phyloP scores from a whole-genome alignment of 2,113 vertebrate species.

The Equus przewalskii region DNA sequence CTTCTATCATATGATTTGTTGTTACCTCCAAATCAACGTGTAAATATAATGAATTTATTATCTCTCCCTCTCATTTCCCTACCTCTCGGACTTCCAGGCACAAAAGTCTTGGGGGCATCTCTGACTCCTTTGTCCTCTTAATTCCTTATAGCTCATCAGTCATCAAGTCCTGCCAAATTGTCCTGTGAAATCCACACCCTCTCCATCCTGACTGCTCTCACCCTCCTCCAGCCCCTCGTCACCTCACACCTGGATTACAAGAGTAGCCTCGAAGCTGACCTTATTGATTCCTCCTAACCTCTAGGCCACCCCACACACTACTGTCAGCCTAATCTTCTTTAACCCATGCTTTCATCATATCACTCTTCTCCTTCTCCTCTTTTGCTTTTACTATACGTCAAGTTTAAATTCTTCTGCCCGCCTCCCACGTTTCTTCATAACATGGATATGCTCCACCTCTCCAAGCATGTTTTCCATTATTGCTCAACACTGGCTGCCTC shows the following conservation, averaged over 20 bases:
- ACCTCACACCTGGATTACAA: conserved; percentile 24
- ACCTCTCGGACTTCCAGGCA: neutral
- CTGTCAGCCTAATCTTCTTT: neutral
- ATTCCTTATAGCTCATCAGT: conserved; percentile 4
- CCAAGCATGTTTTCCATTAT: neutral
- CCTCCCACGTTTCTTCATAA: neutral
- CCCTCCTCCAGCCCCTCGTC: neutral
- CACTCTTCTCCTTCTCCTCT: neutral
- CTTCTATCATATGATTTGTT: neutral
- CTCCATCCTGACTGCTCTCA: neutral
- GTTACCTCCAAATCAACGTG: neutral
- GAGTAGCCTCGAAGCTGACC: neutral
- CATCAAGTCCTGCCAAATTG: conserved; percentile 15
- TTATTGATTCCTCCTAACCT: neutral
- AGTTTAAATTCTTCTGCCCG: neutral
- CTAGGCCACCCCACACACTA: neutral
- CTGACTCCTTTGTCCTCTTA: conserved; percentile 21
- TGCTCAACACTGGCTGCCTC: neutral
- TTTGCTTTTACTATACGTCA: neutral
- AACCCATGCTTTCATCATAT: neutral
- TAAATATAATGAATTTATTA: neutral
- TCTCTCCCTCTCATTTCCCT: neutral
- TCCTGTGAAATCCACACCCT: conserved; percentile 42
- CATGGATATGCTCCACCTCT: neutral
- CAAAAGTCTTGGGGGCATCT: neutral